Base-by-base conservation (phyloP, 2,888 invertebrate genomes). In the Diogma glabrata region DNA sequence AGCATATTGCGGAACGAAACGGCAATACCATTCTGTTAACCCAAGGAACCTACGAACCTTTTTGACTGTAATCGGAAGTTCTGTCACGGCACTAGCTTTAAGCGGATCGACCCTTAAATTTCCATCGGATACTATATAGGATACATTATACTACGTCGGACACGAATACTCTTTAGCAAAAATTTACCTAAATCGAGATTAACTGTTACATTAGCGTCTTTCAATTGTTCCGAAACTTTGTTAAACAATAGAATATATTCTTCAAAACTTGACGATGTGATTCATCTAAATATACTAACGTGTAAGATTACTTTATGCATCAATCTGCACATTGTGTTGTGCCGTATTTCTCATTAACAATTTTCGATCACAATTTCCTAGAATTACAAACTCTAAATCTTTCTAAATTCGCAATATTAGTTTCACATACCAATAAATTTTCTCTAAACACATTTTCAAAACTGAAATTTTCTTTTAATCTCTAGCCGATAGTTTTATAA, bases 11-110 rank as follows among this genome's bases (percentile, higher is more conserved):
- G 33, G 33, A 12, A 33, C 16, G 16, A 33, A 33, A 6, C 57
- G 30, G 0, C 54, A 19, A 23, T 56, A 58, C 57, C 57, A 59
- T 0, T 56, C 57, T 2, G 56, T 54, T 23, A 56, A 52, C 0
- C 58, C 56, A 0, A 57, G 14, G 12, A 59, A 55, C 10, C 56
- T 50, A 2, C 58, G 28, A 1, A 57, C 54, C 17, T 59, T 53
- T n/a, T 53, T 33, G 3, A 47, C 9, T 3, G 38, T 47, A 23
- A 50, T 52, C 14, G 58, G 58, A 52, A 56, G 55, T 1, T 5
- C 57, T 54, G 9, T 52, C 6, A 30, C 51, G 51, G 26, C 55
- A 14, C n/a, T 4, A 33, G 14, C 33, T 10, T 33, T 33, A 14
- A 14, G n/a, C 6, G 7, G 33, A 33, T 33, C 33, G 5, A 33